These are phyloP conservation scores for Cerceris ruficornis DNA, from an alignment of 2,888 invertebrate species.

Conservation along the genomic window DNA sequence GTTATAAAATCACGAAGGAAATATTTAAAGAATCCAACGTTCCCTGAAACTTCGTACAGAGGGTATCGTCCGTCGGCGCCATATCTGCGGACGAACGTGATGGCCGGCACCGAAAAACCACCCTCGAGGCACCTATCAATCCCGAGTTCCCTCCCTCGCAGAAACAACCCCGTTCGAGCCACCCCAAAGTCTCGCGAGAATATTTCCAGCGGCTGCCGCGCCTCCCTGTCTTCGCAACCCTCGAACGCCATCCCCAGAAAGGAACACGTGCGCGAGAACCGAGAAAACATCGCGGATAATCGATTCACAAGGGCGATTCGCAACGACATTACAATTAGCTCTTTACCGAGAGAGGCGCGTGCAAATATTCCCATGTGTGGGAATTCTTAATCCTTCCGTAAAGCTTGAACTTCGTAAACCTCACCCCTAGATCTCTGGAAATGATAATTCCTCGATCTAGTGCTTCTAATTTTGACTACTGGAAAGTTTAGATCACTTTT, in stretches of 20 bases:
- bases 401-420: not conserved
- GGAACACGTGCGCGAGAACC: conserved; percentile 25
- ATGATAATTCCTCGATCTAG: not conserved
- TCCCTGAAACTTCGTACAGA: conserved; percentile 24
- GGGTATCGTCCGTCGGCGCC: conserved; percentile 70
- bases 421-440: not conserved
- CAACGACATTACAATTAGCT: no score
- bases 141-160: conserved; percentile 64
- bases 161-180: conserved; percentile 65
- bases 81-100: conserved; percentile 76
- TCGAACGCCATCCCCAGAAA: conserved; percentile 52
- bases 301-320: conserved; percentile 5
- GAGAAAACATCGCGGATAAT: not conserved
- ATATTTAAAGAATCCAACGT: not conserved
- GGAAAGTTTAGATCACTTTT: no score
- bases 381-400: not conserved
- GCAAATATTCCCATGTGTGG: not conserved
- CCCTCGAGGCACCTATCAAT: conserved; percentile 76
- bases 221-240: conserved; percentile 53
- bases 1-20: not conserved
- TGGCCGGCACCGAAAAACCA: conserved; percentile 78
- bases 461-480: no score
- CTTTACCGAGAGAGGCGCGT: no score
- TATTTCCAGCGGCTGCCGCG: conserved; percentile 72
- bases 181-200: conserved; percentile 74